Base-by-base conservation (phyloP, 2,113 vertebrate genomes). In the Pelusios castaneus region DNA sequence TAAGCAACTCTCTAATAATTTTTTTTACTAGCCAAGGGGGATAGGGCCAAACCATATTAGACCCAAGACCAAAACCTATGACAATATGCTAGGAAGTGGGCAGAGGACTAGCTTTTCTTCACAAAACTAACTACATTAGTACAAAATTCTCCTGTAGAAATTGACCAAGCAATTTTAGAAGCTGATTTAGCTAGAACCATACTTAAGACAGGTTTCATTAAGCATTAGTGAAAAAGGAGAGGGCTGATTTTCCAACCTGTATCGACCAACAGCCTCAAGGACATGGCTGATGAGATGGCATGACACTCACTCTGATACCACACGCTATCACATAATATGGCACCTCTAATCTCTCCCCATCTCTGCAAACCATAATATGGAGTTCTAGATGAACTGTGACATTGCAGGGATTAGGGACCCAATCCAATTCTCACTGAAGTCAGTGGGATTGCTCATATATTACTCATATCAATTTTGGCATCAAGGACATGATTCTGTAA, bases 131-230 rank as follows among this genome's bases (percentile, higher is more conserved):
- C 86, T 82, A 82, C 1, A 21, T 76, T 38, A 49, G 22, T 63
- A 63, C 27, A 89, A 63, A 80, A 54, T 88, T 49, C 80, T 17
- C 78, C 41, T 89, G 91, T 10, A 38, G 75, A 92, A 91, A 91
- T 43, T 43, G 76, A 91, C 63, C 81, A 80, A 93, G 75, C 47
- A 19, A 21, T 38, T 82, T 47, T n/a, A 58, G 27, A 83, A 63
- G 75, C 25, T 21, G 51, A 87, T 43, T 79, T 70, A 89, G 70
- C n/a, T 52, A 11, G 14, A 87, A 60, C 6, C 17, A 87, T 25
- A 3, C 10, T 29, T 25, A 76, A 70, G 6, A 2, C 45, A 29
- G 21, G 22, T 22, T 22, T 75, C 10, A 52, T 78, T 87, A 90
- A 29, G 4, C 4, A 27, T 9, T 80, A 10, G 0, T 43, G 10